Conservation (phyloP, 2,113 vertebrate species). For the Apteryx mantelli region DNA sequence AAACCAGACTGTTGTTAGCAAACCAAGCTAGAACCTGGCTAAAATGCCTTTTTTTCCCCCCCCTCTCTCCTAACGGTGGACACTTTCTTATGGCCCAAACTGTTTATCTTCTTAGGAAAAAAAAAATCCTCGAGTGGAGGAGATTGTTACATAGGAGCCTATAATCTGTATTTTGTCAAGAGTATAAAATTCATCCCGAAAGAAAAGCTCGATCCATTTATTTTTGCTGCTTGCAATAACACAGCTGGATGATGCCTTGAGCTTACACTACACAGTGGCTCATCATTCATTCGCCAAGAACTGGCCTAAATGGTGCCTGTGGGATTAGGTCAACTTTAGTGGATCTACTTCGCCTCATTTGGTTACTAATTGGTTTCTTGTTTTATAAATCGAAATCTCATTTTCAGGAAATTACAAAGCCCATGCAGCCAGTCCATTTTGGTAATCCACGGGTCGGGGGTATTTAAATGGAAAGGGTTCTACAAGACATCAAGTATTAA, state of each 20-base stretch:
- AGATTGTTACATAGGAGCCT: background rate
- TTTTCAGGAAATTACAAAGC: constrained; percentile 86
- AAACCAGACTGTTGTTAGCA: background rate
- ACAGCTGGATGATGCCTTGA: constrained; percentile 77
- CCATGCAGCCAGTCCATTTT: constrained; percentile 79
- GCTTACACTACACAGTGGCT: constrained; percentile 65
- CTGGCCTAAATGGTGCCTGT: constrained; percentile 82
- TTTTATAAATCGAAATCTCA: constrained; percentile 90
- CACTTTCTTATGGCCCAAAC: background rate
- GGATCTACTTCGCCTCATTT: constrained; percentile 88
- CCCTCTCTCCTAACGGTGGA: too few species aligned
- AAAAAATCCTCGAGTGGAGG: background rate
- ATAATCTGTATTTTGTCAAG: constrained; percentile 73
- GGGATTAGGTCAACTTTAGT: constrained; percentile 85
- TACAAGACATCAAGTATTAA: constrained; percentile 65
- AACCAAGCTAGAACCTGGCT: background rate
- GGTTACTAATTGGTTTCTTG: constrained; percentile 91
- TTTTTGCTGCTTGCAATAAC: constrained; percentile 76
- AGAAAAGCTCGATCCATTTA: constrained; percentile 75
- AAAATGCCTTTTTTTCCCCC: background rate
- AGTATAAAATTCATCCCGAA: constrained; percentile 71
- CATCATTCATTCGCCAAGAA: constrained; percentile 81
- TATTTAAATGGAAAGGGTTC: constrained; percentile 83
- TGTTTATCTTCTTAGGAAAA: background rate
- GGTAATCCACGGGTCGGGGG: constrained; percentile 82